Evolutionary conservation across 92 coral and sea anemone species (phyloP).

Genomic region (Parazoanthus darwini): DNA sequence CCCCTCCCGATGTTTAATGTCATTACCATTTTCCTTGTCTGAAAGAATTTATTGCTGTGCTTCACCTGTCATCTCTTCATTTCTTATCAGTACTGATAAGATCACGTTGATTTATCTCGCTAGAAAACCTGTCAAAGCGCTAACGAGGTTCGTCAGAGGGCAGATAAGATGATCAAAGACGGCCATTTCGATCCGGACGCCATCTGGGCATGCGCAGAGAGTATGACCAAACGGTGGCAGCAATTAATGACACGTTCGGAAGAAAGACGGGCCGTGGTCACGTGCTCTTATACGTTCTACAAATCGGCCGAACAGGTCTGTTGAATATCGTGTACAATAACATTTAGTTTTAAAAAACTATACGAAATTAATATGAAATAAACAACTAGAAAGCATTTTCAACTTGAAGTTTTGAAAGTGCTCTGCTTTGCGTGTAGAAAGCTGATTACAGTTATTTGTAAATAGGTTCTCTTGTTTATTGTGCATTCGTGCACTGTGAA

Average conservation of each 20-base stretch:
- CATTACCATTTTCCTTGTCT: not conserved
- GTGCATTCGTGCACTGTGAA: no score
- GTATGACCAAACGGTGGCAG: conserved; percentile 90
- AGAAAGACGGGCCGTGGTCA: conserved; percentile 79
- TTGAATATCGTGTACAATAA: not conserved
- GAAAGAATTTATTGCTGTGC: not conserved
- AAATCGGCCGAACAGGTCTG: conserved; percentile 95
- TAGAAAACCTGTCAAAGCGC: conserved; percentile 99
- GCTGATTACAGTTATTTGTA: not conserved
- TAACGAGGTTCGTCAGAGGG: conserved; percentile 88
- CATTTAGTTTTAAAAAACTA: not conserved
- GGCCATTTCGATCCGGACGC: conserved; percentile 92
- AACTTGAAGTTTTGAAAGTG: no score
- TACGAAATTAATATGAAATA: no score
- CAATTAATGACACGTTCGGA: conserved; percentile 90
- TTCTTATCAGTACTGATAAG: not conserved
- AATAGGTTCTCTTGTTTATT: no score
- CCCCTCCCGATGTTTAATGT: not conserved
- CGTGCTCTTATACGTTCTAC: conserved; percentile 87
- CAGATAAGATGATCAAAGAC: conserved; percentile 89
- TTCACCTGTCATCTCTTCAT: not conserved
- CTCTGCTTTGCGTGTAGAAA: not conserved
- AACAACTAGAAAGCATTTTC: no score
- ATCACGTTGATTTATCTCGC: conserved; percentile 1
- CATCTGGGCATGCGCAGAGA: conserved; percentile 89